Conservation (phyloP, 2,113 vertebrate genomes). For the Capricornis sumatraensis region DNA sequence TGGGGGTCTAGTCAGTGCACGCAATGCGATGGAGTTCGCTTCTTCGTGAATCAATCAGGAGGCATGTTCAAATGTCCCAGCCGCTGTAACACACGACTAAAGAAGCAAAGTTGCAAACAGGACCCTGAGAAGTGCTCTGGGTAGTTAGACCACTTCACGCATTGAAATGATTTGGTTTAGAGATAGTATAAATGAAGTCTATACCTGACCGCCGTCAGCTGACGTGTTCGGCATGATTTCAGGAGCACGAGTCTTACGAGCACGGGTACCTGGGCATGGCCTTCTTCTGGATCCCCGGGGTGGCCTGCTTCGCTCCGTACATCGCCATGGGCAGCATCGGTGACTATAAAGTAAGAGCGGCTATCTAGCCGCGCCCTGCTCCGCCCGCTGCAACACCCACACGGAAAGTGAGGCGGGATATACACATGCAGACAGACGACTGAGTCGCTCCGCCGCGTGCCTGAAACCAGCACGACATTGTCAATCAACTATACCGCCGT, state of each 20-base stretch:
- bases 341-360: slow-evolving; percentile 83
- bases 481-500: fast-evolving
- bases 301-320: slow-evolving; percentile 83
- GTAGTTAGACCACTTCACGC: background rate
- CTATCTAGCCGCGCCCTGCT: background rate
- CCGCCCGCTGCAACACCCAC: fast-evolving
- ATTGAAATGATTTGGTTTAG: background rate
- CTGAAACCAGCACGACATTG: fast-evolving
- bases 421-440: fast-evolving
- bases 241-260: background rate
- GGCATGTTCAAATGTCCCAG: background rate
- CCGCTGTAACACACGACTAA: background rate
- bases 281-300: slow-evolving; percentile 54
- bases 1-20: background rate
- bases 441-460: fast-evolving
- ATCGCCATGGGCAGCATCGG: slow-evolving; percentile 88
- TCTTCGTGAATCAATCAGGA: background rate
- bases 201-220: background rate
- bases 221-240: background rate
- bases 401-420: fast-evolving
- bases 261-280: background rate
- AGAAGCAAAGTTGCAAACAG: background rate
- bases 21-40: background rate
- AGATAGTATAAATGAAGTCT: background rate
- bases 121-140: background rate